phyloP scores from a whole-genome alignment of 2,888 invertebrate genomes.

The Campaea margaritaria region DNA sequence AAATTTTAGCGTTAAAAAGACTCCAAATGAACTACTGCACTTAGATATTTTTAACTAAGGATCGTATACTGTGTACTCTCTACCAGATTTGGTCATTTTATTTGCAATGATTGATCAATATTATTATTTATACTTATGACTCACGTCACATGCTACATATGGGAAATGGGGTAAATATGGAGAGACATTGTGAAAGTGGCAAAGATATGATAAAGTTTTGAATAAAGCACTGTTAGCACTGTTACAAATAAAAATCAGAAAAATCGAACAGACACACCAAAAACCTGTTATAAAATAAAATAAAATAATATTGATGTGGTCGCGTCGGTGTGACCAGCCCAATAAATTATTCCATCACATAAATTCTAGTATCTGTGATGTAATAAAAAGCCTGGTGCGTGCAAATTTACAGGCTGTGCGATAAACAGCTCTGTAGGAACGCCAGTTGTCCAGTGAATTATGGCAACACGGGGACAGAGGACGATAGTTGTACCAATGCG shows the following conservation, averaged over 20 bases:
- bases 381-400: slow-evolving; percentile 57
- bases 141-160: slow-evolving; percentile 85
- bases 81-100: no score
- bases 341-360: slow-evolving; percentile 43
- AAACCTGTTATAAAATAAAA: not conserved
- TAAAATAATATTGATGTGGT: not conserved
- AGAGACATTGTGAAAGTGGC: slow-evolving; percentile 88
- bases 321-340: slow-evolving; percentile 9
- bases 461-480: slow-evolving; percentile 32
- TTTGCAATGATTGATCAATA: no score
- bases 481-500: slow-evolving; percentile 16
- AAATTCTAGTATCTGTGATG: slow-evolving; percentile 50
- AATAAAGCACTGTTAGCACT: slow-evolving; percentile 90
- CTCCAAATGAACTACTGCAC: no score
- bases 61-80: no score
- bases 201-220: slow-evolving; percentile 85
- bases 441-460: slow-evolving; percentile 50
- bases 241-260: no score
- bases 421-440: slow-evolving; percentile 53
- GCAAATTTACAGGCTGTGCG: slow-evolving; percentile 51
- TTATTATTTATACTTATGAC: slow-evolving; percentile 77
- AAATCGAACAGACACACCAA: not conserved
- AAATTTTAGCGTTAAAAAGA: not conserved
- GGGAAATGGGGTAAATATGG: slow-evolving; percentile 89
- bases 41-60: no score